Evolutionary conservation across 2,888 invertebrate genomes (phyloP), one percentile per base, ranked within the genome.

Genomic region (Megaustenia siamemsis): DNA sequence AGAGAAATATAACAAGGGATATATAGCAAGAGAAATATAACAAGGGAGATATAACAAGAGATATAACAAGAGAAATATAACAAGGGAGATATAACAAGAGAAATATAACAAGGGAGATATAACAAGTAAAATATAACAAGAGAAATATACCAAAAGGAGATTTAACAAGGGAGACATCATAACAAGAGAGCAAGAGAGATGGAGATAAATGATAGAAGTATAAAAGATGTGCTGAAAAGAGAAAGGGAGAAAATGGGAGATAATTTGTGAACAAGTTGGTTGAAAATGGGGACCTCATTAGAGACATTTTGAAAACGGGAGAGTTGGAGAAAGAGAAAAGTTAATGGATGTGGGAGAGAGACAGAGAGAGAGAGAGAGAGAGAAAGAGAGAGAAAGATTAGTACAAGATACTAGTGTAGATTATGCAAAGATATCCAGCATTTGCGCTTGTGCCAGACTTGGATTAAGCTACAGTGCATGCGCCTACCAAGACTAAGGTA

Each of bases 361-460:
- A 69, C 32, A 69, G 40, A 40, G 40, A 69, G 69, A 69, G 40
- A 40, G 40, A 32, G 69, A 69, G 40, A 40, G 40, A 69, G 69
- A 69, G 35, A 35, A 24, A 68, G 35, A 69, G 40, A 40, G 40
- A 69, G 69, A 69, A 32, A 24, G 40, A 69, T 28, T 32, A 32
- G 35, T 5, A 69, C 32, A 69, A 6, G 35, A 8, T 10, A 15
- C 49, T 10, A 15, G 15, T 24, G 56, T 4, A 15, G 21, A 21
- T 21, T 21, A 56, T 21, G 56, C 4, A 56, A 56, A 8, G 56
- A 56, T 4, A 56, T 15, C 18, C 18, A 21, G 18, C 3, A 24
- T 56, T 56, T 56, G 4, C 24, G 56, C 24, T 56, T 21, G 56
- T 18, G 21, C 12, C 18, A 4, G 21, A 15, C 56, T 56, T 15